phyloP scores from a whole-genome alignment of 2,888 invertebrate genomes.

The Andricus quercusramuli region DNA sequence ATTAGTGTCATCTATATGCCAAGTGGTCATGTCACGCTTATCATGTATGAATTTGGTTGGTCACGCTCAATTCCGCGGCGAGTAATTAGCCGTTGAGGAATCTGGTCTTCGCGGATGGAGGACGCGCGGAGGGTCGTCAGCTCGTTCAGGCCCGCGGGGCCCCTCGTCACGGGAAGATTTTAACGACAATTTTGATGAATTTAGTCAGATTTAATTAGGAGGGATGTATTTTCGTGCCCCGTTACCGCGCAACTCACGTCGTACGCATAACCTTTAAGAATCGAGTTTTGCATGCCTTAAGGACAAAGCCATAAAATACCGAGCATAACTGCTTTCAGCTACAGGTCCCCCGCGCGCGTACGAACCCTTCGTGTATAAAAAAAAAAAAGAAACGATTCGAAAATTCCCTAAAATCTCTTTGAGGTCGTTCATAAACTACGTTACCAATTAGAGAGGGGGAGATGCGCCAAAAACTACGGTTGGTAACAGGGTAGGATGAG shows the following conservation, averaged over 20 bases:
- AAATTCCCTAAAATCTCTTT: not conserved
- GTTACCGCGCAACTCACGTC: slow-evolving; percentile 56
- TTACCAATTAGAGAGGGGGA: too few relatives aligned
- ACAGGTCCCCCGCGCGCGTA: slow-evolving; percentile 66
- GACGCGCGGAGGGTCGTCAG: slow-evolving; percentile 10
- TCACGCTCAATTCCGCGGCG: slow-evolving; percentile 44
- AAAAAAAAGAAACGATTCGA: not conserved
- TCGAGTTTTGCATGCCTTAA: slow-evolving; percentile 73
- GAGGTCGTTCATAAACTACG: not conserved
- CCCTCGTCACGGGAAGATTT: slow-evolving; percentile 47
- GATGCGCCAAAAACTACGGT: too few relatives aligned
- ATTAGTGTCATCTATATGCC: slow-evolving; percentile 36
- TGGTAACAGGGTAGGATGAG: too few relatives aligned
- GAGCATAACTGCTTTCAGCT: slow-evolving; percentile 77
- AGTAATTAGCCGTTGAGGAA: slow-evolving; percentile 44
- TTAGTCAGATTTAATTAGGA: slow-evolving; percentile 72
- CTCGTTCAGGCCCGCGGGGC: not conserved
- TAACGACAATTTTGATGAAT: slow-evolving; percentile 71
- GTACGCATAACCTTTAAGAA: slow-evolving; percentile 63
- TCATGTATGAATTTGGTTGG: slow-evolving; percentile 48
- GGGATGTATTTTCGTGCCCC: slow-evolving; percentile 66
- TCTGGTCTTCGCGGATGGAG: slow-evolving; percentile 20
- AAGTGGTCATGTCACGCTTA: slow-evolving; percentile 43
- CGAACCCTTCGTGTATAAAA: slow-evolving; percentile 38
- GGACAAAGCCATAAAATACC: slow-evolving; percentile 75